Base-by-base conservation (phyloP, 2,113 vertebrate genomes). In the Podilymbus podiceps region DNA sequence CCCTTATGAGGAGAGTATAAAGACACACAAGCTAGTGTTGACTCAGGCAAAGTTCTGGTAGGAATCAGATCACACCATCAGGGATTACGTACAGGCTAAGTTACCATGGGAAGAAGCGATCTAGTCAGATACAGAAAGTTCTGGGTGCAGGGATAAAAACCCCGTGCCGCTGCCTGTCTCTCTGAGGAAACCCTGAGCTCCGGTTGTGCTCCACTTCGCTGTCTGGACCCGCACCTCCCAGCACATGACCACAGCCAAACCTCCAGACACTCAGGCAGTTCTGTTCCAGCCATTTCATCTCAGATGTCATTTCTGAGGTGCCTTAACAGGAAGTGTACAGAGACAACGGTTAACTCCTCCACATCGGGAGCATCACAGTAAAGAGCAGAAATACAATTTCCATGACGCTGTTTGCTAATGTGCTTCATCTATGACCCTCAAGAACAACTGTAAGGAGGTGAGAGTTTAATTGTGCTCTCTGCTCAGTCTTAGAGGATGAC, bases 221-320 rank as follows among this genome's bases (percentile, higher is more conserved):
- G 19, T 38, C 31, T 6, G 8, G 55, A 77, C 12, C 17, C 8
- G 9, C 24, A 19, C 55, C 42, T 18, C 47, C 63, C 47, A 42
- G 21, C 12, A 31, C n/a, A 19, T 6, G 33, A 16, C 16, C 28
- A 68, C 30, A 55, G 31, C 17, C 25, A 49, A 64, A 53, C 8
- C 33, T 79, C 33, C 53, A 46, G 33, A 28, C 38, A 79, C 28
- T 8, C 1, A 1, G 11, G 16, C 24, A 88, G 21, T 2, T 2
- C 24, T 25, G 11, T 14, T 69, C 27, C 21, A 73, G 25, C 2
- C 60, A 21, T n/a, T 84, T 58, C 33, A 52, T 30, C 47, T 46
- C 55, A 72, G 64, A 75, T 35, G 8, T 1, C 0, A 63, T 15
- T 33, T 5, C 0, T n/a, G 12, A 73, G 24, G 28, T 27, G 33